Base-by-base conservation (phyloP, 1,140 invertebrate genomes). In the Apocrypta bakeri region DNA sequence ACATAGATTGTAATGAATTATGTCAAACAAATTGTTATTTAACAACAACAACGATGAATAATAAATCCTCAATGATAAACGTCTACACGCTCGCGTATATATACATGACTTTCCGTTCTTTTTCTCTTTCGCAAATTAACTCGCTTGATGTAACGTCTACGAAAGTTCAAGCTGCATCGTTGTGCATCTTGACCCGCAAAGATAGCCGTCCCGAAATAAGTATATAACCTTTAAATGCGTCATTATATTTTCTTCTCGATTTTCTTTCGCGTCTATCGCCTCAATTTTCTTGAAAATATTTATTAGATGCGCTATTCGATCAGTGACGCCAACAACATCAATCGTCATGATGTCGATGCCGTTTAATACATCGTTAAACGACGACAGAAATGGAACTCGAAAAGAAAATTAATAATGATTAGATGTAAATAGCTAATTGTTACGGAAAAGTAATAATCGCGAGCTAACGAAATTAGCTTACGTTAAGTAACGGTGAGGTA, bases 11-110 rank as follows among this genome's bases (percentile, higher is more conserved):
- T n/a, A n/a, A n/a, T n/a, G n/a, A 73, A 81, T 84, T 61, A 82
- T 71, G 74, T 72, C 66, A 78, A 82, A 76, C 74, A 82, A 82
- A 37, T 77, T 82, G 61, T 77, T 76, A 77, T 82, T 77, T 77
- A 77, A 82, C 48, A 40, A 17, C 27, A 31, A 56, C 17, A 29
- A 37, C 33, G n/a, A 12, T 1, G 14, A 29, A 71, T 71, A 71
- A 82, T 29, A 82, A 77, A 77, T 82, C 1, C 48, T 29, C 71
- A 61, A 25, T 24, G 74, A 82, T 82, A 71, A 82, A 77, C 40
- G 31, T 14, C 9, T 27, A 71, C 63, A 40, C 61, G 29, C 37
- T 61, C 21, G 56, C n/a, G n/a, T n/a, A n/a, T n/a, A n/a, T n/a
- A n/a, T n/a, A n/a, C n/a, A n/a, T n/a, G n/a, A n/a, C n/a, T n/a